phyloP scores from a whole-genome alignment of 2,888 invertebrate species.

The Scaptomyza polygonia region DNA sequence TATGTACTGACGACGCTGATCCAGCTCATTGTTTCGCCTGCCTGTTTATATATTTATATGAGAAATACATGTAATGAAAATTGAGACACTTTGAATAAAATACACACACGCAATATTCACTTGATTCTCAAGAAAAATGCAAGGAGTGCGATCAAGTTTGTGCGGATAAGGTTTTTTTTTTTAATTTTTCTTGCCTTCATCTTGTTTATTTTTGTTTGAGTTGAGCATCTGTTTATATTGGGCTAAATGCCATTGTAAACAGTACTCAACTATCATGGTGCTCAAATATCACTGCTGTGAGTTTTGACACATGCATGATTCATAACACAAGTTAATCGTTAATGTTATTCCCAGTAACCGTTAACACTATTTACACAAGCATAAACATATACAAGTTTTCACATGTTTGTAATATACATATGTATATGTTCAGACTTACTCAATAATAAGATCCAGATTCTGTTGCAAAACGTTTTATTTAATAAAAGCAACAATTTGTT shows the following conservation, averaged over 20 bases:
- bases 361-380: background rate
- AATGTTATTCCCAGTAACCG: conserved; percentile 5
- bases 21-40: conserved; percentile 20
- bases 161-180: background rate
- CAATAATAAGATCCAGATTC: conserved; percentile 10
- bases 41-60: conserved; percentile 22
- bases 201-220: conserved; percentile 30
- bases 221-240: conserved; percentile 39
- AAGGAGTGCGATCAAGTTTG: conserved; percentile 18
- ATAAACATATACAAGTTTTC: background rate
- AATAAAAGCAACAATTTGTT: background rate
- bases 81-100: conserved; percentile 42
- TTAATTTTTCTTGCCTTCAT: background rate
- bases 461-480: conserved; percentile 7
- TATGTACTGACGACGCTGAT: conserved; percentile 48
- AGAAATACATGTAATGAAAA: conserved; percentile 42
- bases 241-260: conserved; percentile 35
- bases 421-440: background rate
- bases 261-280: conserved; percentile 17
- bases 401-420: background rate
- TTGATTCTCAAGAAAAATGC: conserved; percentile 20
- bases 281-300: conserved; percentile 26
- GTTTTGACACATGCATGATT: conserved; percentile 23
- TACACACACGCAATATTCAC: conserved; percentile 2
- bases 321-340: conserved; percentile 11